Evolutionary conservation across 2,888 invertebrate genomes (phyloP), one percentile per base, ranked within the genome.

Genomic region (Agrochola macilenta): DNA sequence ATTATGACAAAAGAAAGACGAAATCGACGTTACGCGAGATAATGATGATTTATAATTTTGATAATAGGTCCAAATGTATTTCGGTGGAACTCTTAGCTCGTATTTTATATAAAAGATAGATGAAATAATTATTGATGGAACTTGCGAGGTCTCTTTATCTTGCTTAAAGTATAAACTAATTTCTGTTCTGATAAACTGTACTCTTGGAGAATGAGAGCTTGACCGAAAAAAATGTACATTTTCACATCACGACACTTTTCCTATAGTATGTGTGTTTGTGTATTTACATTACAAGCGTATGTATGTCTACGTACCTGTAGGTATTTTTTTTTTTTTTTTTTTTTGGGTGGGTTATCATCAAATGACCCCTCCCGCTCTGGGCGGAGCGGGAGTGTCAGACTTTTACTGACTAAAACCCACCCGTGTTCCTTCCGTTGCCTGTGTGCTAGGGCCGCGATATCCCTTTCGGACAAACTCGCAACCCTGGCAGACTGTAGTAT

Each of bases 31-130:
- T 92, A 90, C 85, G 86, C 86, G 82, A 92, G 92, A 93, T 92
- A 93, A 92, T 92, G 90, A 91, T 93, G 93, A 91, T 90, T 90
- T 90, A 91, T 91, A 91, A 91, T 92, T 92, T 90, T 89, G 86
- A 87, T 92, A 91, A 93, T 91, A 87, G 87, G 80, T 74, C 78
- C 83, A 76, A 88, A 89, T 90, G 88, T 89, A 86, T 90, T 88
- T 85, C 76, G 63, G 76, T 46, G 72, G 77, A 84, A 86, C 72
- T 87, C 81, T 86, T 81, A 74, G 74, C n/a, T 81, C 65, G 68
- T 81, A 81, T 83, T 87, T 75, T 83, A 82, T 79, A 57, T 61
- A 72, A 65, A 68, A 69, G 75, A 79, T 75, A 74, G 54, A 71
- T 65, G 58, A 30, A 46, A 66, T 61, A 69, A 75, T 78, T 61